Evolutionary conservation across 2,113 vertebrate genomes (phyloP).

Genomic region (Myotis yumanensis): DNA sequence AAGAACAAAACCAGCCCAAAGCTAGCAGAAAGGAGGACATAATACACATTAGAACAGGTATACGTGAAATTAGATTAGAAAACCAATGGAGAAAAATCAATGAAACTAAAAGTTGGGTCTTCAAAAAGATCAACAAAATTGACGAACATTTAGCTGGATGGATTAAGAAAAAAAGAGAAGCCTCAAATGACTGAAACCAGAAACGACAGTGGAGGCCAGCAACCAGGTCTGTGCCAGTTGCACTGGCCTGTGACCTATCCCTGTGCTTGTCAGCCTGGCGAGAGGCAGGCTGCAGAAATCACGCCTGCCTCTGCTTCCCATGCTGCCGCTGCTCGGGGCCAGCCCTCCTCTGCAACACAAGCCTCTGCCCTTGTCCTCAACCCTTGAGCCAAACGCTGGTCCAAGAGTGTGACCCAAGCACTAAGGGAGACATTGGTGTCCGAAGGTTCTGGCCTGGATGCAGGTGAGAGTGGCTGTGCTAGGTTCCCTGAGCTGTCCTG

Average conservation of each 20-base stretch:
- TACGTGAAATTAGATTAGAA: background rate
- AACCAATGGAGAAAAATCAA: background rate
- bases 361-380: too few relatives aligned
- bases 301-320: background rate
- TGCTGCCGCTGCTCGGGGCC: background rate
- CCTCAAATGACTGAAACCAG: background rate
- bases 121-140: background rate
- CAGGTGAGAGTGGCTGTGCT: conserved; percentile 88
- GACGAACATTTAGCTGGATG: background rate
- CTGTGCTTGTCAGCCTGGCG: background rate
- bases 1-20: background rate
- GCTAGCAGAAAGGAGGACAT: background rate
- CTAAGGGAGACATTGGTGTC: conserved; percentile 86
- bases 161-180: background rate
- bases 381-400: background rate
- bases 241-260: background rate
- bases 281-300: background rate
- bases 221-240: background rate
- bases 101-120: background rate
- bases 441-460: conserved; percentile 88
- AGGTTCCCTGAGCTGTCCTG: conserved; percentile 62
- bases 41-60: background rate
- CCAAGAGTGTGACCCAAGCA: conserved; percentile 55
- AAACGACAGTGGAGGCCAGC: background rate
- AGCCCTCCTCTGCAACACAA: background rate